Evolutionary conservation across 2,113 vertebrate species (phyloP).

Genomic region (Alethe castanea): DNA sequence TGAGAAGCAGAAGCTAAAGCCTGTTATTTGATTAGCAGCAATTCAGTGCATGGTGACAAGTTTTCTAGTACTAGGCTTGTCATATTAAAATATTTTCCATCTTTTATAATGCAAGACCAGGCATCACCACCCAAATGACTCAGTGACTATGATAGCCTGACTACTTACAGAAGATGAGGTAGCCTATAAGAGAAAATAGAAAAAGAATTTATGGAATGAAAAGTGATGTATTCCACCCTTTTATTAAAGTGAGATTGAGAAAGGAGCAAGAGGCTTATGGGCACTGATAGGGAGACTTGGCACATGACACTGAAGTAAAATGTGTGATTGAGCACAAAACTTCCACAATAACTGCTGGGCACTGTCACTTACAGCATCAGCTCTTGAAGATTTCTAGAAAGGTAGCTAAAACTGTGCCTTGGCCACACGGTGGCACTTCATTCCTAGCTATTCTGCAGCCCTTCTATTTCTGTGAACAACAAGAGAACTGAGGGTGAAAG

Average conservation of each 20-base stretch:
- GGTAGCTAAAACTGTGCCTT: background rate
- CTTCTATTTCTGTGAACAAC: background rate
- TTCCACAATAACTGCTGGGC: background rate
- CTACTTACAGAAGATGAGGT: background rate
- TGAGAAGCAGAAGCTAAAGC: background rate
- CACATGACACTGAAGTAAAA: background rate
- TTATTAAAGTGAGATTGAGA: background rate
- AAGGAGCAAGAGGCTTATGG: background rate
- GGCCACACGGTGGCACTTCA: conserved; percentile 71
- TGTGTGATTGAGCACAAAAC: background rate
- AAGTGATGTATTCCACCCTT: background rate
- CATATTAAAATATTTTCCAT: background rate
- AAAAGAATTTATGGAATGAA: background rate
- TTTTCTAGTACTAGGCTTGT: background rate
- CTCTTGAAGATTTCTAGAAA: background rate
- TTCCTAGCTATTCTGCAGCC: conserved; percentile 36
- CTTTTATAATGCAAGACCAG: background rate
- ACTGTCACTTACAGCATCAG: background rate
- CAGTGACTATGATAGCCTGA: background rate
- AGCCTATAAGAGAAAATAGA: background rate
- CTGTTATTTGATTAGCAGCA: background rate
- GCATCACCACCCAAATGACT: background rate
- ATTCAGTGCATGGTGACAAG: background rate
- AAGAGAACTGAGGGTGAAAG: background rate
- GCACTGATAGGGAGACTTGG: background rate